These are phyloP conservation scores for Nematolebias whitei DNA, from an alignment of 2,113 vertebrate species.

Conservation along the genomic window DNA sequence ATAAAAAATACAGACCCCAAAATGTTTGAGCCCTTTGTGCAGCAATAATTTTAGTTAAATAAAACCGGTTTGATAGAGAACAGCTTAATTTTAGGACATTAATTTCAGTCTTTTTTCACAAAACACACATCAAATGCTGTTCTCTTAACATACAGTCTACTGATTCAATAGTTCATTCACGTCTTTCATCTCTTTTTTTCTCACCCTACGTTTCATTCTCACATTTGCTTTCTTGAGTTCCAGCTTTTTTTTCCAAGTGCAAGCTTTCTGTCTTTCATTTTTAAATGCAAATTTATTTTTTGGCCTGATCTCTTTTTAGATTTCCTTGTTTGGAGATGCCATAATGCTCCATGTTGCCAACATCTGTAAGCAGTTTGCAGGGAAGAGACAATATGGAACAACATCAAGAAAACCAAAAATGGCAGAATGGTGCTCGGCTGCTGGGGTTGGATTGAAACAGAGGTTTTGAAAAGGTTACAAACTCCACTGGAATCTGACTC, in stretches of 20 bases:
- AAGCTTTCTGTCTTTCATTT: conserved; percentile 50
- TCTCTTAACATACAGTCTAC: background rate
- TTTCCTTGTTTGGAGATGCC: conserved; percentile 80
- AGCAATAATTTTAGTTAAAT: no score
- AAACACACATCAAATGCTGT: conserved; percentile 5
- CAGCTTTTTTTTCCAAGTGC: conserved; percentile 51
- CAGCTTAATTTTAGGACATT: background rate
- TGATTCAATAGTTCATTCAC: conserved; percentile 30
- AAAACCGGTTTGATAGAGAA: no score
- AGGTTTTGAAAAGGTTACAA: conserved; percentile 47
- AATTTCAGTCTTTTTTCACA: background rate
- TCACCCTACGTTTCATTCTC: conserved; percentile 41
- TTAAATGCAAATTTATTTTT: conserved; percentile 62
- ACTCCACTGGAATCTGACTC: conserved; percentile 53
- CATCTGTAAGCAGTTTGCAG: conserved; percentile 81
- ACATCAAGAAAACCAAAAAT: conserved; percentile 66
- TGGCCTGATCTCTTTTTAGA: conserved; percentile 79
- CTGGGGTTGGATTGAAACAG: conserved; percentile 47
- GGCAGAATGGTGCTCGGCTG: conserved; percentile 52
- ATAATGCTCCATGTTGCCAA: conserved; percentile 76
- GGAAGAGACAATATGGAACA: conserved; percentile 76
- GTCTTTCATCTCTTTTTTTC: conserved; percentile 24
- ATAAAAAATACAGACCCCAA: background rate
- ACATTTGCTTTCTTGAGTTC: conserved; percentile 45
- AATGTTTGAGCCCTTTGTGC: no score